Evolutionary conservation across 1,140 invertebrate genomes (phyloP), one percentile per base, ranked within the genome.

Genomic region (Drosophila subobscura): DNA sequence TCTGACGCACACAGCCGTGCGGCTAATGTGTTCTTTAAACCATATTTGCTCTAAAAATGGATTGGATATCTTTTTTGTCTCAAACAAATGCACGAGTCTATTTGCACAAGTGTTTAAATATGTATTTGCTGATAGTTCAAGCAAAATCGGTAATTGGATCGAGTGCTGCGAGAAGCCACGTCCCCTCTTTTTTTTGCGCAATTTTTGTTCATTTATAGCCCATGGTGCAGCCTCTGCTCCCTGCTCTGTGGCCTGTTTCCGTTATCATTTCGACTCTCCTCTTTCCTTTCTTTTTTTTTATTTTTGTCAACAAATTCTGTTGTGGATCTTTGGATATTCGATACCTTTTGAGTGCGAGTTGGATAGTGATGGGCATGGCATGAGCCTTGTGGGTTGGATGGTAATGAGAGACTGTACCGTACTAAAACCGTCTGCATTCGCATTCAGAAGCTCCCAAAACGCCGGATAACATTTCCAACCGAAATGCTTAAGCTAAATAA

Each of bases 271-370:
- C 4, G 44, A 25, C 47, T 64, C 64, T 37, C 12, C 33, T 37
- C 10, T 12, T 4, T 12, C 25, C 5, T 4, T 37, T 33, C 7
- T 10, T 33, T 33, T 33, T 10, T 0, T 10, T 3, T 8, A 3
- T 33, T 33, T 37, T 68, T 68, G 64, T 68, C 64, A 70, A 70
- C 50, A 33, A 44, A 33, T 49, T 47, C 41, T 51, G 50, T 37
- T 45, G 6, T 25, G 7, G 64, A 67, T 47, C 42, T 23, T 55
- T 29, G 63, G 66, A 68, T 20, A 68, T 68, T 49, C 44, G 51
- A 70, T 68, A 68, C 25, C 63, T 57, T 37, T 67, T 50, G 25
- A 65, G 63, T 65, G 58, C 59, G 63, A 44, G 63, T 64, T 29
- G 14, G 6, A 23, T 20, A 20, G 16, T 20, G 16, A 20, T 27